These are phyloP conservation scores for Andrena camellia DNA, from an alignment of 2,888 invertebrate species.

Conservation along the genomic window DNA sequence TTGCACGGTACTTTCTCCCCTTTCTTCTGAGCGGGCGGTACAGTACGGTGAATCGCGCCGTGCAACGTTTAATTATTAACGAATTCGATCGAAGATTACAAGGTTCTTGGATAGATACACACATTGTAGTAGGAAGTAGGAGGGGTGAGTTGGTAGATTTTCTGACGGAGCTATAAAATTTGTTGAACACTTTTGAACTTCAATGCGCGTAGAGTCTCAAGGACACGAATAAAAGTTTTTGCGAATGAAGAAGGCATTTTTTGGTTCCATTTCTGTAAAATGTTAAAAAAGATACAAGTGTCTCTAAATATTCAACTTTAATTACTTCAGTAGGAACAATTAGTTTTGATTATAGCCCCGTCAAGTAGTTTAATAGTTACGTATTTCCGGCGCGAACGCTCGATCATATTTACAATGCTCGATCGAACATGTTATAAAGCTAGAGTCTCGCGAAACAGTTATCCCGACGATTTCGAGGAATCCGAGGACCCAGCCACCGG, in stretches of 20 bases:
- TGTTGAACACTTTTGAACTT: neutral
- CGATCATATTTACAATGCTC: conserved; percentile 46
- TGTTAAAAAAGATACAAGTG: too few relatives aligned
- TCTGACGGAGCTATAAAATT: conserved; percentile 45
- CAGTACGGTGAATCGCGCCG: conserved; percentile 27
- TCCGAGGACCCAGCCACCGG: conserved; percentile 64
- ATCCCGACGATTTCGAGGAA: conserved; percentile 59
- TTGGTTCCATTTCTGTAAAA: neutral
- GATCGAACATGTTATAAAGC: conserved; percentile 53
- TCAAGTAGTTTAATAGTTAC: conserved; percentile 48
- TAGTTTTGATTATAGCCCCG: conserved; percentile 43
- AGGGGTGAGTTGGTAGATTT: conserved; percentile 6
- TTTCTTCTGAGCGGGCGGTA: conserved; percentile 43
- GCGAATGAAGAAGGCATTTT: neutral
- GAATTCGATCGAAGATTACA: conserved; percentile 50
- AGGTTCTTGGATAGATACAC: conserved; percentile 49
- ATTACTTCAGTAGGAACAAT: neutral
- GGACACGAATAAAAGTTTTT: too few relatives aligned
- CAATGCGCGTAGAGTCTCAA: neutral
- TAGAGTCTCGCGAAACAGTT: conserved; percentile 51
- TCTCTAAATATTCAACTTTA: neutral
- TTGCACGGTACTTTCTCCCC: conserved; percentile 13
- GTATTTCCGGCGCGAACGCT: conserved; percentile 36
- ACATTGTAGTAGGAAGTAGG: conserved; percentile 35
- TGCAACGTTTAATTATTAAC: conserved; percentile 17